Evolutionary conservation across 2,797 vertebrate species (phyloP).

Genomic region (Pelobates cultripes): DNA sequence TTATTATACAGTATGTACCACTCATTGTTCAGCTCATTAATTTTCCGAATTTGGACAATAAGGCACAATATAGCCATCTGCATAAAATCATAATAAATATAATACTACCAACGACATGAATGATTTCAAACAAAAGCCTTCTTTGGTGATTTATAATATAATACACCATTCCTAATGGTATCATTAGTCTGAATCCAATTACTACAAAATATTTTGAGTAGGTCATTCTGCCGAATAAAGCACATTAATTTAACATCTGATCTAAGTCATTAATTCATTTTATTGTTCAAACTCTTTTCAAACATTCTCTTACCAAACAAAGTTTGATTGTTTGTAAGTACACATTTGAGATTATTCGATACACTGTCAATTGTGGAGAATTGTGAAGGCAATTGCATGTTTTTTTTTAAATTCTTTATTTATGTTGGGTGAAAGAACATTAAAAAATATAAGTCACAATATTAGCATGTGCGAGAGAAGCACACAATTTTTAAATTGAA

Average conservation of each 20-base stretch:
- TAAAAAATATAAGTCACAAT: no score
- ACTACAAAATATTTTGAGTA: neutral
- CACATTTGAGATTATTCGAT: no score
- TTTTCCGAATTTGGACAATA: neutral
- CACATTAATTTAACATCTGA: no score
- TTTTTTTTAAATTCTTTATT: no score
- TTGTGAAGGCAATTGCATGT: no score
- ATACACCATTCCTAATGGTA: neutral
- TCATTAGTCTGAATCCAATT: constrained; percentile 6
- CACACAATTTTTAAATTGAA: no score
- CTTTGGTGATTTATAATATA: neutral
- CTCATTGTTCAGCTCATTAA: neutral
- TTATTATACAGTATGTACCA: neutral
- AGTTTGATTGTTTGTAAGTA: no score
- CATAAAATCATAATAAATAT: neutral
- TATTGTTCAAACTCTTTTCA: no score
- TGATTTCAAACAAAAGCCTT: neutral
- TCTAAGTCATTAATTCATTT: neutral
- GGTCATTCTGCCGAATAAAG: neutral
- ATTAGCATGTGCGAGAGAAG: no score
- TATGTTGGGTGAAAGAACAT: no score
- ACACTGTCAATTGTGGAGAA: no score
- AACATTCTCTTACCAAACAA: no score
- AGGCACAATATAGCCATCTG: neutral
- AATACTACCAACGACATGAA: neutral